Evolutionary conservation across 2,888 invertebrate species (phyloP), one percentile per base, ranked within the genome.

Genomic region (Sepioteuthis lessoniana): DNA sequence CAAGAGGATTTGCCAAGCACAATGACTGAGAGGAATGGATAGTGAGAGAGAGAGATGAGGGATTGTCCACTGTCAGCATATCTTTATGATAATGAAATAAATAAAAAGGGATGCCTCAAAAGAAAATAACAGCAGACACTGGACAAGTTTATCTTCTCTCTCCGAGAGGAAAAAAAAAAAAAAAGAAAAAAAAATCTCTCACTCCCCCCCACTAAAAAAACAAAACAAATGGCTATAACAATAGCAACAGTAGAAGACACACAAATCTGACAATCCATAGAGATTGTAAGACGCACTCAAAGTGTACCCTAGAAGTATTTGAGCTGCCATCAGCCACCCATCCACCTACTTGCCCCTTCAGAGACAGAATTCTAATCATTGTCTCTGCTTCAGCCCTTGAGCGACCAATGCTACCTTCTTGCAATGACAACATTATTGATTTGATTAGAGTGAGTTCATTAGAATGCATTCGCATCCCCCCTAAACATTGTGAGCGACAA

Each of bases 351-450:
- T n/a, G n/a, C n/a, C 76, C 16, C 76, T 3, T 16, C 76, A 35
- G 76, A 76, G n/a, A 76, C 76, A 76, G n/a, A 76, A 76, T 76
- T 76, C 76, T 76, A 76, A 76, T 76, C 76, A 76, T 76, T 25
- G 76, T 76, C 76, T 76, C 76, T 16, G 76, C 76, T 35, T 76
- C 76, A 76, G 76, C 76, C 76, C 76, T 76, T 76, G n/a, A 76
- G 76, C 76, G 19, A 35, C 76, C 76, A 76, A 76, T 35, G n/a
- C n/a, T 35, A 76, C n/a, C n/a, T n/a, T 76, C 76, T 76, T 19
- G 76, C 76, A 76, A 76, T 76, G 76, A 76, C 76, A 76, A 76
- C 76, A 76, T 76, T 76, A 76, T 76, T 76, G 76, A 76, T 76
- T 76, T 35, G 76, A 76, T 76, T 76, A 76, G n/a, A n/a, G n/a